Evolutionary conservation across 2,797 vertebrate species (phyloP).

Genomic region (Pelodytes ibericus): DNA sequence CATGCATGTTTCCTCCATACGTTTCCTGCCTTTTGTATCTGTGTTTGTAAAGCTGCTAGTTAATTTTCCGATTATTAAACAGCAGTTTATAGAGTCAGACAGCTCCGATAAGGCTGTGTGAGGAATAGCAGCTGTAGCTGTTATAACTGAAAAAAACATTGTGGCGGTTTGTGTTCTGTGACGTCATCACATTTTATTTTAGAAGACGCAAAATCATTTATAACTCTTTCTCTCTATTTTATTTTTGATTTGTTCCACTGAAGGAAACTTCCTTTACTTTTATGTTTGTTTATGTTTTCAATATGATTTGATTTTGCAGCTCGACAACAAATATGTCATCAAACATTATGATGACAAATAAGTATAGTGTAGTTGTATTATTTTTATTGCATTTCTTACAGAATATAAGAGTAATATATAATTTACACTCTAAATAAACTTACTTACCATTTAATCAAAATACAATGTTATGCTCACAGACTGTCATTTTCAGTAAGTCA

Average conservation of each 20-base stretch:
- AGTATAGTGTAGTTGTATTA: no score
- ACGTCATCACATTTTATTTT: background rate
- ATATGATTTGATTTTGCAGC: background rate
- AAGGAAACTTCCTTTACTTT: slow-evolving; percentile 27
- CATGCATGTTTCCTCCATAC: background rate
- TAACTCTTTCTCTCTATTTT: slow-evolving; percentile 8
- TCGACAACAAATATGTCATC: background rate
- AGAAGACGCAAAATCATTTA: slow-evolving; percentile 6
- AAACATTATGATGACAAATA: no score
- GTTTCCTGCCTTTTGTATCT: slow-evolving; percentile 16
- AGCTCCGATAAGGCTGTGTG: background rate
- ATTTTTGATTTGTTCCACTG: slow-evolving; percentile 15
- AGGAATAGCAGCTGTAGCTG: background rate
- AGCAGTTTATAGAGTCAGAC: slow-evolving; percentile 13
- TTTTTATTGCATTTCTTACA: no score
- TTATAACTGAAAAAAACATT: slow-evolving; percentile 1
- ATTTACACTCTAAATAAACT: no score
- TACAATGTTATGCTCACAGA: no score
- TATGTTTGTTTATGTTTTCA: slow-evolving; percentile 10
- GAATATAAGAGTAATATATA: no score
- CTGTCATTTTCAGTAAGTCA: no score
- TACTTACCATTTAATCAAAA: no score
- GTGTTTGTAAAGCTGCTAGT: background rate
- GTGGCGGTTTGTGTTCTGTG: slow-evolving; percentile 20
- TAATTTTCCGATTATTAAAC: background rate